Evolutionary conservation across 1,140 invertebrate species (phyloP).

Genomic region (Heliconius melpomene): DNA sequence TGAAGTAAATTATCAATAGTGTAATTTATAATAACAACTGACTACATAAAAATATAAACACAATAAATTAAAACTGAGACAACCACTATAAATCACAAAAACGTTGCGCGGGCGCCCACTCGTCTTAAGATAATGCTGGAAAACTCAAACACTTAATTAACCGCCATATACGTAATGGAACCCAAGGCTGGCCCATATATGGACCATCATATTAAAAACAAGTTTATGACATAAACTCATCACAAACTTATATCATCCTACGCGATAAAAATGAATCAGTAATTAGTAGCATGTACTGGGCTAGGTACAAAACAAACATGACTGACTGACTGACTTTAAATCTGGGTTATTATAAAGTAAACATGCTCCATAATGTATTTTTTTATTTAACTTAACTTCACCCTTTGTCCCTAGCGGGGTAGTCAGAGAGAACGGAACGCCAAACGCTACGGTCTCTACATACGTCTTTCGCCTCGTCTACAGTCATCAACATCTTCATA

Average conservation of each 20-base stretch:
- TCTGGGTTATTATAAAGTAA: not conserved
- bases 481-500: no score
- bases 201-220: constrained; percentile 67
- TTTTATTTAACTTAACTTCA: no score
- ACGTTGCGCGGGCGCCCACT: constrained; percentile 63
- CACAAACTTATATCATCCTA: constrained; percentile 62
- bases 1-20: no score
- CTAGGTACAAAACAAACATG: constrained; percentile 12
- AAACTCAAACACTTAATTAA: constrained; percentile 75
- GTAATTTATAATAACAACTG: no score
- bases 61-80: not conserved
- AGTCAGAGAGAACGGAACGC: no score
- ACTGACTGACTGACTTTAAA: not conserved
- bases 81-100: constrained; percentile 54
- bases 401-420: no score
- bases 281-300: constrained; percentile 39
- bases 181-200: constrained; percentile 70
- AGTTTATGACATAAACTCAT: constrained; percentile 69
- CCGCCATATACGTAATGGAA: constrained; percentile 65
- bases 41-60: not conserved
- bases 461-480: no score
- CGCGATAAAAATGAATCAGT: constrained; percentile 64
- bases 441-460: no score
- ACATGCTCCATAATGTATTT: not conserved
- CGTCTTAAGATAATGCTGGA: constrained; percentile 63